Evolutionary conservation across 2,113 vertebrate species (phyloP), one percentile per base, ranked within the genome.

Genomic region (Rhodinocichla rosea): DNA sequence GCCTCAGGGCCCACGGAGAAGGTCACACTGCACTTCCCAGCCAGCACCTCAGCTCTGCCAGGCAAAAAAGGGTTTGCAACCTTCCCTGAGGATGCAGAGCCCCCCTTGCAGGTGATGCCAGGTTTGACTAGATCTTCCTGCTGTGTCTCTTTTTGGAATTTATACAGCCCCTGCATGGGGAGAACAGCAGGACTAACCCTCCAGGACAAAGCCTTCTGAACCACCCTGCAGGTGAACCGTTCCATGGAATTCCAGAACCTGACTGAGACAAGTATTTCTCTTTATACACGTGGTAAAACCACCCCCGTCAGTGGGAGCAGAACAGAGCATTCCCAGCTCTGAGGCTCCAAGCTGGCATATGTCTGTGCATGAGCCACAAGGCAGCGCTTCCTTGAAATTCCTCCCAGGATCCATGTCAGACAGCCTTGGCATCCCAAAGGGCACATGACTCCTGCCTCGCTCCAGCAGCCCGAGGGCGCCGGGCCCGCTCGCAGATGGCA

Each of bases 1-100:
- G 82, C 71, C 87, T 95, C 93, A 90, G 93, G 87, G 93, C 87
- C 81, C 78, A 21, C 57, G 1, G 62, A 59, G 95, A 95, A 95
- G 87, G 50, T 95, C 90, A 68, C 28, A 22, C 10, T 67, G 92
- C 82, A 80, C 79, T 90, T 63, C 79, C 22, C 59, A 95, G 87
- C 32, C 65, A 53, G n/a, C 64, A 62, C 47, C 79, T 86, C 89
- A 59, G 90, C 77, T 76, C 74, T 56, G 62, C 81, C 83, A 70
- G 85, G 84, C 39, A 89, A 83, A 90, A 90, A 85, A 35, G 3
- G 78, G 47, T 27, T 62, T 69, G 77, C 59, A 80, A 0, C 79
- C 40, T 85, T 39, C 70, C 90, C 82, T 5, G 67, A 89, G 78
- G 81, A 65, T 33, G 57, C 45, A 5, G 2, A 69, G 45, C 37